Base-by-base conservation (phyloP, 2,113 vertebrate genomes). In the Nothobranchius furzeri region DNA sequence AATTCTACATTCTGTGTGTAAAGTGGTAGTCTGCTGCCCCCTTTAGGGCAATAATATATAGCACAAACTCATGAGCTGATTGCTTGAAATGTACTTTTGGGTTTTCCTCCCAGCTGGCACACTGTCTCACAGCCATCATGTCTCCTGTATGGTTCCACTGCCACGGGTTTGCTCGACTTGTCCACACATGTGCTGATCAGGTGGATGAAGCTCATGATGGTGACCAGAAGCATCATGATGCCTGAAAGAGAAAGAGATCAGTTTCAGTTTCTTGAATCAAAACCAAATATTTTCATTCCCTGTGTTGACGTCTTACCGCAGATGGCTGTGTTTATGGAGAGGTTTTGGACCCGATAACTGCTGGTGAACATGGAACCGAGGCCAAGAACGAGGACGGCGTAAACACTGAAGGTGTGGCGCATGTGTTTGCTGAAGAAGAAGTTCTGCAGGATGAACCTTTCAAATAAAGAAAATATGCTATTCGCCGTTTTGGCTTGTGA, bases 401-500 rank as follows among this genome's bases (percentile, higher is more conserved):
- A 91, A 56, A 89, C 75, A 2, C 75, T 82, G 64, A 87, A 83
- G 4, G 87, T 90, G 56, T 91, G 73, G 45, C 49, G 60, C 60
- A 90, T 69, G 77, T 85, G 84, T n/a, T 80, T 81, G 12, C 61
- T 55, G 0, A 87, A 60, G 15, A 85, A 10, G 37, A 84, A 58
- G 62, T 14, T 79, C 83, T 92, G 84, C 3, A 90, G 67, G 61
- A 69, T 9, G 65, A 90, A 89, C 88, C 88, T 91, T 20, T 30
- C 2, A 55, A 37, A 24, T 53, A 20, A 14, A 37, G n/a, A 1
- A 3, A 65, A 53, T 0, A 17, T 12, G 3, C 9, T 3, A 13
- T 45, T 45, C 3, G 11, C 3, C 9, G 12, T 12, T 45, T 45
- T 45, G n/a, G 1, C 15, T 49, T 49, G 17, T 49, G n/a, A 17